Base-by-base conservation (phyloP, 2,888 invertebrate genomes). In the Hofmannophila pseudospretella region DNA sequence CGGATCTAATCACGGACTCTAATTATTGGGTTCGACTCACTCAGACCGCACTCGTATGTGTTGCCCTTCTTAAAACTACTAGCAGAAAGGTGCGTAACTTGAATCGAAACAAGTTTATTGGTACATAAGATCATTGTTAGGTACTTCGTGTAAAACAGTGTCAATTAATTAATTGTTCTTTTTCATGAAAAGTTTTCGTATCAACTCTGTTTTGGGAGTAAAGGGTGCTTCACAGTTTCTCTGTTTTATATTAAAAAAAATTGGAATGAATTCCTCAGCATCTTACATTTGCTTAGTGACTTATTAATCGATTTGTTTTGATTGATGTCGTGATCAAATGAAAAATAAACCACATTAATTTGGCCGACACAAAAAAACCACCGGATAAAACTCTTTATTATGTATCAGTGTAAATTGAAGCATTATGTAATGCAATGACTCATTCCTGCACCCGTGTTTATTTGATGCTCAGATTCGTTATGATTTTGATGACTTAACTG, bases 1-100 rank as follows among this genome's bases (percentile, higher is more conserved):
- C 50, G 61, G 67, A 76, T 84, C 76, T 79, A 80, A 86, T 85
- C 86, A 78, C 72, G 61, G 69, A 49, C 59, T 67, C 64, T 85
- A 85, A 85, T 85, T 84, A 81, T 76, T 78, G 77, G 73, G 63
- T 73, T 62, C 64, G 16, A 5, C 16, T 13, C 13, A 9, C 57
- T 23, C 54, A 48, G 69, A 64, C 65, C 62, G 64, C 60, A 68
- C 62, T 61, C 59, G 62, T 55, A 58, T 14, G 35, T 59, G 55
- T 61, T n/a, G 59, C 65, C 67, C 54, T 58, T 66, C 20, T 30
- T 4, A 3, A 4, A 8, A 4, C 12, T 11, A 27, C 27, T 11
- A n/a, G 7, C 10, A 27, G 9, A 2, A 11, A 27, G 3, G 5
- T 7, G 3, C 10, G 27, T 27, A 11, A 11, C 4, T 5, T 11